A percentile compares a stretch with the other conserved stretches of the same genome.
These are phyloP conservation scores for Manacus vitellinus DNA, from an alignment of 2,113 vertebrate genomes.

Conservation along the genomic window DNA sequence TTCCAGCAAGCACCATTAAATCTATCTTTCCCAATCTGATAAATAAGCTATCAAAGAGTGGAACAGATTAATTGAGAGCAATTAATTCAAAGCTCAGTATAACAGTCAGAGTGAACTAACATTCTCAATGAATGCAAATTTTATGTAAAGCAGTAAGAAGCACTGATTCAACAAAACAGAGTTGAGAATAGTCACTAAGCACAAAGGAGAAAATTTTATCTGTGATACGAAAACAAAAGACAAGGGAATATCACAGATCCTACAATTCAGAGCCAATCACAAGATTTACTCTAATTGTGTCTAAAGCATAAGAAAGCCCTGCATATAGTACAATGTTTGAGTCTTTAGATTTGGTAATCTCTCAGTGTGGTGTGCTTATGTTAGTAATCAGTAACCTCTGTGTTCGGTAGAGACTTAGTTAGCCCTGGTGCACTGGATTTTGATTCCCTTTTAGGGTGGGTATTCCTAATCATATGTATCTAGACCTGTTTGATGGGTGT, in stretches of 20 bases:
- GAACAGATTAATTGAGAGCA: slow-evolving; percentile 84
- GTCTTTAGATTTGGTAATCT: not conserved
- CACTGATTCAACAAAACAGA: not conserved
- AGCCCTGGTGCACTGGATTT: not conserved
- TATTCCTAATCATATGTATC: not conserved
- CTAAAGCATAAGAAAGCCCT: not conserved
- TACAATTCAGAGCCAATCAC: not conserved
- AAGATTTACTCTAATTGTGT: not conserved
- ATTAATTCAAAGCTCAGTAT: slow-evolving; percentile 78
- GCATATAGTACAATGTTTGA: not conserved
- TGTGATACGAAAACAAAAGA: not conserved
- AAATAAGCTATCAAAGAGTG: slow-evolving; percentile 87
- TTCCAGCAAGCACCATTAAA: slow-evolving; percentile 83
- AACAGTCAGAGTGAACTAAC: slow-evolving; percentile 70
- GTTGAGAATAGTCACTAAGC: slow-evolving; percentile 8
- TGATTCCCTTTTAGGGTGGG: not conserved
- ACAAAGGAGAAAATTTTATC: not conserved
- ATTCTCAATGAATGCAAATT: slow-evolving; percentile 77
- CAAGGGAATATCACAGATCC: not conserved
- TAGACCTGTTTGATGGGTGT: not conserved
- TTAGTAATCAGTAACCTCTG: not conserved
- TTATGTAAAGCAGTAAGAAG: slow-evolving; percentile 25
- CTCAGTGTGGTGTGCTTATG: not conserved
- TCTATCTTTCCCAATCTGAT: slow-evolving; percentile 83
- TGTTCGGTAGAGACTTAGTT: not conserved